Conservation (phyloP, 2,113 vertebrate species). For the Nothoprocta perdicaria region DNA sequence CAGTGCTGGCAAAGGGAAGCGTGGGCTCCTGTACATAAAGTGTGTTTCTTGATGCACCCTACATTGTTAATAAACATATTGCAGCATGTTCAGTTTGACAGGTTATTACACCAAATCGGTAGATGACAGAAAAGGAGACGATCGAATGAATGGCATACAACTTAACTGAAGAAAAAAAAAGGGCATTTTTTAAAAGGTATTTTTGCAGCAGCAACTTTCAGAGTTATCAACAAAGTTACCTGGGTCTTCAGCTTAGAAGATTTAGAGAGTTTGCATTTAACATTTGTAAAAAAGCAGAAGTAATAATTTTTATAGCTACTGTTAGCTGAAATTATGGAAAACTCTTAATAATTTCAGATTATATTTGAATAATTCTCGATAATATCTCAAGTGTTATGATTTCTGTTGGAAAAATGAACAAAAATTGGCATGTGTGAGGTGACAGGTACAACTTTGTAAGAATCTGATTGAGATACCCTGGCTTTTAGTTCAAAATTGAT, state of each 20-base stretch:
- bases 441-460: background rate
- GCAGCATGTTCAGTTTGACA: background rate
- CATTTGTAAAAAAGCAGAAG: background rate
- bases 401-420: background rate
- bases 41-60: background rate
- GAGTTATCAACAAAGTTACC: background rate
- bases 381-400: background rate
- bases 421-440: background rate
- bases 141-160: background rate
- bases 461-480: background rate
- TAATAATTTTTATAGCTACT: background rate
- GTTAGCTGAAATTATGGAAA: background rate
- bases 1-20: background rate
- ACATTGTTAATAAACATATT: background rate
- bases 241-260: background rate
- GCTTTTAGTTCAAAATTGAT: background rate
- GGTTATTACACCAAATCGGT: background rate
- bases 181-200: too few species aligned
- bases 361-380: background rate
- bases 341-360: background rate
- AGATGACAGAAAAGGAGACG: background rate
- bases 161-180: background rate
- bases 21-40: fast-evolving
- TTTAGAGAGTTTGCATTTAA: background rate
- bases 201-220: too few species aligned